These are phyloP conservation scores for Pipistrellus kuhlii DNA, from an alignment of 2,797 vertebrate species.

Conservation along the genomic window DNA sequence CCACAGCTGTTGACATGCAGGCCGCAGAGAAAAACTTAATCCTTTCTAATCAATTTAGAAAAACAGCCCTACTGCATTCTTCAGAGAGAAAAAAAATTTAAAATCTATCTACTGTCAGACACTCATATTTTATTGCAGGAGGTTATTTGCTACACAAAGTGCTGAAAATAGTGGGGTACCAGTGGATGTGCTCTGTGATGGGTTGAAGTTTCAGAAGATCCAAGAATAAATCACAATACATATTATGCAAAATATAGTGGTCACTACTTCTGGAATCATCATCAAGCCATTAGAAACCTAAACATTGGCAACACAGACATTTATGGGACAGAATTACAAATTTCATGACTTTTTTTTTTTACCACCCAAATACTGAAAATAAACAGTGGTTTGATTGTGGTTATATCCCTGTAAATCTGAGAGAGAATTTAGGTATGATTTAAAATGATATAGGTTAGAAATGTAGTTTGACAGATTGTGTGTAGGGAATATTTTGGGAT, in stretches of 20 bases:
- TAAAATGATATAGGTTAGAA: neutral
- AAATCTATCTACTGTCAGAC: neutral
- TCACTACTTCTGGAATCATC: neutral
- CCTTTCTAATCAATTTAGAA: constrained; percentile 42
- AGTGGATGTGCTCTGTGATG: neutral
- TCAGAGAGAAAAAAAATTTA: neutral
- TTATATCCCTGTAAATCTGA: neutral
- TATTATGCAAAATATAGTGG: neutral
- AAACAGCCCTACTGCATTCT: neutral
- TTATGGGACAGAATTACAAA: neutral
- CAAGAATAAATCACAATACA: neutral
- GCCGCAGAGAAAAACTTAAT: constrained; percentile 1
- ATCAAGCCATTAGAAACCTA: neutral
- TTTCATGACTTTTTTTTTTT: neutral
- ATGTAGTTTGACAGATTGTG: neutral
- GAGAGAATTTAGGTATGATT: neutral
- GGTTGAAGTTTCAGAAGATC: neutral
- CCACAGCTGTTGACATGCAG: neutral
- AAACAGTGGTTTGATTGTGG: neutral
- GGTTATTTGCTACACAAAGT: neutral
- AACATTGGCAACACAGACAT: neutral
- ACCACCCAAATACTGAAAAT: neutral
- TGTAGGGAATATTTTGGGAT: neutral
- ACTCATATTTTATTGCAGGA: neutral
- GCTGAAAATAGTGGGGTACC: neutral